Percentiles rank a stretch among this genome's conserved stretches.
Evolutionary conservation across 2,888 invertebrate species (phyloP).

Genomic region (Muscina levida): DNA sequence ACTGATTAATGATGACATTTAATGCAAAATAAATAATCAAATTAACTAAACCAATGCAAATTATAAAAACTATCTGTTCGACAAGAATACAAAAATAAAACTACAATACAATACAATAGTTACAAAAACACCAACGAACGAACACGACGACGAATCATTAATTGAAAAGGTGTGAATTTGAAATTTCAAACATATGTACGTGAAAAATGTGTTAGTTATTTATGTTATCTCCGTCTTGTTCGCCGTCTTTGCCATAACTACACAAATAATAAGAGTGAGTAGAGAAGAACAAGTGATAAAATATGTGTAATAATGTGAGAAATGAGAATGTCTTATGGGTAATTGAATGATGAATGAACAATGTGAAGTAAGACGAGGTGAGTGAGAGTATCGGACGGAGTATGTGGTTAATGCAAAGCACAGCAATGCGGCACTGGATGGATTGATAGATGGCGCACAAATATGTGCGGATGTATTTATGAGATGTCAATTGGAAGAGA

Average conservation of each 20-base stretch:
- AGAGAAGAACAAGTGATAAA: slow-evolving; percentile 48
- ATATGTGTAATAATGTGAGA: slow-evolving; percentile 10
- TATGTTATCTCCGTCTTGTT: slow-evolving; percentile 31
- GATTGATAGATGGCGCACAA: not conserved
- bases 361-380: not conserved
- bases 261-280: not conserved
- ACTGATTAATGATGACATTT: not conserved
- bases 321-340: not conserved
- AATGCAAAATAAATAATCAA: not conserved
- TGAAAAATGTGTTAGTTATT: slow-evolving; percentile 20
- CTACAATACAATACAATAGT: too few relatives aligned
- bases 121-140: not conserved
- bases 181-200: slow-evolving; percentile 22
- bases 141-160: not conserved
- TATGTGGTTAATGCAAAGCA: not conserved
- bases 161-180: slow-evolving; percentile 1
- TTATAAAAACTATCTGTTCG: too few relatives aligned
- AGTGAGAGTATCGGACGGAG: not conserved
- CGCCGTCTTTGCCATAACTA: not conserved
- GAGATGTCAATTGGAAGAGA: not conserved
- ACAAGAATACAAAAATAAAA: too few relatives aligned
- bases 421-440: not conserved
- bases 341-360: slow-evolving; percentile 8
- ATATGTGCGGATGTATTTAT: not conserved
- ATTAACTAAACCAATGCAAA: too few relatives aligned